Conservation (phyloP, 2,888 invertebrate genomes). For the Rhopalosiphum nymphaeae region DNA sequence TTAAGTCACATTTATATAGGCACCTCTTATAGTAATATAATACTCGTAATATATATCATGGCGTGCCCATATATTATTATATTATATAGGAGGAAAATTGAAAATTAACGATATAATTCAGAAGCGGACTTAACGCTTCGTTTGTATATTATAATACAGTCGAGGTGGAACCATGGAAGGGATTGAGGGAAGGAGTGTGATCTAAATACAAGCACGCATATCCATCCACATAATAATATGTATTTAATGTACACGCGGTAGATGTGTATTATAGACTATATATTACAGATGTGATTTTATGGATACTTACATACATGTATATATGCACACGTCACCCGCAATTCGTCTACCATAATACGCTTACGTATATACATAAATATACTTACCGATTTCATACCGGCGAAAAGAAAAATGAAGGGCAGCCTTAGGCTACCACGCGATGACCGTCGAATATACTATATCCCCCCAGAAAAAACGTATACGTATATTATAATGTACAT, state of each 20-base stretch:
- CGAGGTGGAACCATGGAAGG: not conserved
- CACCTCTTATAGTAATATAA: not conserved
- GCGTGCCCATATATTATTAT: not conserved
- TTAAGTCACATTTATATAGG: not conserved
- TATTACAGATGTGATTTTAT: not conserved
- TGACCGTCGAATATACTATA: not conserved
- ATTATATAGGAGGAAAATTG: not conserved
- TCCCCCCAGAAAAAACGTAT: slow-evolving; percentile 23
- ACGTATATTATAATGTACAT: not conserved
- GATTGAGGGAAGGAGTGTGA: not conserved
- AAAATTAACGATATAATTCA: not conserved
- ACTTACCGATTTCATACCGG: not conserved
- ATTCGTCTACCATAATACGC: not conserved
- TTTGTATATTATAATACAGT: not conserved
- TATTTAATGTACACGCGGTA: not conserved
- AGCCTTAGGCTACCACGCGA: slow-evolving; percentile 31
- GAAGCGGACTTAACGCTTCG: not conserved
- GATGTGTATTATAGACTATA: not conserved
- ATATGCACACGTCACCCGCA: not conserved
- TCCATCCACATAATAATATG: not conserved
- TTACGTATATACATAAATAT: not conserved
- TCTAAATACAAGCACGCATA: not conserved
- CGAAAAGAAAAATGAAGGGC: slow-evolving; percentile 49
- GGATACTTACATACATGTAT: not conserved
- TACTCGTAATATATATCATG: not conserved